A percentile compares a stretch with the other conserved stretches of the same genome.
Conservation (phyloP, 2,797 vertebrate genomes). For the Graptemys geographica region DNA sequence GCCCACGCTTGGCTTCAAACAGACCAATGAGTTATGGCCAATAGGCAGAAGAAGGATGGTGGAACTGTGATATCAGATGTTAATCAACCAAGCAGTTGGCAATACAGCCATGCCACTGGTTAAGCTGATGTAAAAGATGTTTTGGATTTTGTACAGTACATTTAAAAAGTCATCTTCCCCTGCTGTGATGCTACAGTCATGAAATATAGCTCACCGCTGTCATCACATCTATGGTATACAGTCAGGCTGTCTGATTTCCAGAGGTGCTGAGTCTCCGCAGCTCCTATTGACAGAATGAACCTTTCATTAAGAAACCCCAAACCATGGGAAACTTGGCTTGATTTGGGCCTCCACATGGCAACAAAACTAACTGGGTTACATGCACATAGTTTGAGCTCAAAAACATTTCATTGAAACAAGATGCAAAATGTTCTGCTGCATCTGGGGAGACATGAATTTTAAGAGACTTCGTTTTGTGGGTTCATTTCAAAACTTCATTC, state of each 20-base stretch:
- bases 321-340: background rate
- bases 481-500: background rate
- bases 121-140: background rate
- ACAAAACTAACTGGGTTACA: background rate
- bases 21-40: background rate
- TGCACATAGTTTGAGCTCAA: background rate
- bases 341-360: background rate
- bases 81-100: background rate
- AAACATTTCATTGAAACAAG: background rate
- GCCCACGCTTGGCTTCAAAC: background rate
- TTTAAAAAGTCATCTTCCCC: background rate
- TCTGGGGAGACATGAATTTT: fast-evolving
- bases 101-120: background rate
- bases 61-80: background rate
- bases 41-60: background rate
- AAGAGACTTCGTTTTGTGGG: background rate
- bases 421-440: background rate
- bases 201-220: background rate
- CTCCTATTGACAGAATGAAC: background rate
- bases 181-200: background rate
- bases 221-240: background rate
- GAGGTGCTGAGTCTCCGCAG: background rate
- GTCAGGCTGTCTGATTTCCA: background rate
- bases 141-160: background rate
- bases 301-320: background rate